Evolutionary conservation across 2,888 invertebrate species (phyloP), one percentile per base, ranked within the genome.

Genomic region (Xestoiulus laeticollis): DNA sequence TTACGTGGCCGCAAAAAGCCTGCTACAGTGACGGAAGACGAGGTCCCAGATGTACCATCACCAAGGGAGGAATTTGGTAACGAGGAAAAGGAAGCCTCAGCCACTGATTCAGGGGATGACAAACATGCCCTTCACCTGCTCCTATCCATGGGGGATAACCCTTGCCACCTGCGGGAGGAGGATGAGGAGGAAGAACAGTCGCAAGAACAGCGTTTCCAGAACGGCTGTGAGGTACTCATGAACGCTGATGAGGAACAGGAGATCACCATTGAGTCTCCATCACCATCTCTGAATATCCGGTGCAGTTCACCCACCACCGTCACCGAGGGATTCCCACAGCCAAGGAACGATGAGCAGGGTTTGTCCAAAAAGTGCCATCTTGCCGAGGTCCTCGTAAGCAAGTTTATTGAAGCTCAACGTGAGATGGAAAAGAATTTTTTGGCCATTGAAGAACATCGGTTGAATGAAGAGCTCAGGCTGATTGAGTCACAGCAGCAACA

Each of bases 191-290:
- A n/a, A 10, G 26, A n/a, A 22, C 19, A 32, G 84, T n/a, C 33
- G 10, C 12, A n/a, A n/a, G 82, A 32, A n/a, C 14, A 82, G 14
- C 6, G 48, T 14, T 78, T 30, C 30, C 78, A 30, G 78, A 78
- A 30, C 78, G 59, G 59, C 14, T 59, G 59, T 19, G 78, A 78
- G 14, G 78, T 78, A 14, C 78, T 78, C 26, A 10, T 78, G 30
- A 78, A 78, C 30, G 78, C 30, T 0, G 78, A 78, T 30, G 85
- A 85, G 1, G 33, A 32, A 4, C n/a, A 22, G 22, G 85, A 85
- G 10, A 85, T 85, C 38, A 85, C 85, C 43, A 85, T 85, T n/a
- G 85, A 85, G 38, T 85, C 85, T 6, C 85, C 38, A 2, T 85
- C 85, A 2, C 85, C 44, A 10, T 85, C 85, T 1, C 38, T 44